phyloP scores from a whole-genome alignment of 1,140 invertebrate genomes.

The Drosophila sp. region DNA sequence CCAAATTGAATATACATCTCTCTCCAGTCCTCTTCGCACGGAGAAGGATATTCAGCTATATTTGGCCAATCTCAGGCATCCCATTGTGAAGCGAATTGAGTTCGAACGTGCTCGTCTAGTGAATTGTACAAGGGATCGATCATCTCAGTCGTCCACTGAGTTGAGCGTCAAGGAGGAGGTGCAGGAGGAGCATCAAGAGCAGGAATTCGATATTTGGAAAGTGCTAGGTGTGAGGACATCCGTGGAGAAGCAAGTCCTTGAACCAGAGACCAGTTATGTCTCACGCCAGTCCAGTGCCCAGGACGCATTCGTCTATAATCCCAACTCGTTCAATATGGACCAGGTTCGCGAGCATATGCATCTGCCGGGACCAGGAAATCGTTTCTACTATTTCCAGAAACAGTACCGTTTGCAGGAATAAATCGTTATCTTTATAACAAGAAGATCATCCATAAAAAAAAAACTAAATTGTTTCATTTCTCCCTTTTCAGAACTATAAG shows the following conservation, averaged over 20 bases:
- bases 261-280: not conserved
- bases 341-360: constrained; percentile 57
- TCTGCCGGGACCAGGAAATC: constrained; percentile 57
- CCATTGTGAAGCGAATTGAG: constrained; percentile 35
- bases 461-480: too few species aligned
- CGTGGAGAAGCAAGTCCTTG: not conserved
- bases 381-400: constrained; percentile 60
- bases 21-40: constrained; percentile 2
- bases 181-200: constrained; percentile 16
- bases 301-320: constrained; percentile 41
- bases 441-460: too few species aligned
- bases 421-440: too few species aligned
- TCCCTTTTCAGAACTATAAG: too few species aligned
- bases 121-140: constrained; percentile 8
- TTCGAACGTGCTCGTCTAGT: not conserved
- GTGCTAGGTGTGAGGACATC: constrained; percentile 15
- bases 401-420: not conserved
- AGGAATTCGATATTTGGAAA: constrained; percentile 66
- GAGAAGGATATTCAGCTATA: constrained; percentile 30
- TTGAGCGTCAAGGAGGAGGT: not conserved
- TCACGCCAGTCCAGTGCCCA: not conserved
- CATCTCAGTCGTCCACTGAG: not conserved
- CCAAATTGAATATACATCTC: not conserved
- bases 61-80: constrained; percentile 34
- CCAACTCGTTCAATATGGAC: constrained; percentile 56